A percentile compares a stretch with the other conserved stretches of the same genome.
phyloP scores from a whole-genome alignment of 2,888 invertebrate species.

The Cheilosia vernalis region DNA sequence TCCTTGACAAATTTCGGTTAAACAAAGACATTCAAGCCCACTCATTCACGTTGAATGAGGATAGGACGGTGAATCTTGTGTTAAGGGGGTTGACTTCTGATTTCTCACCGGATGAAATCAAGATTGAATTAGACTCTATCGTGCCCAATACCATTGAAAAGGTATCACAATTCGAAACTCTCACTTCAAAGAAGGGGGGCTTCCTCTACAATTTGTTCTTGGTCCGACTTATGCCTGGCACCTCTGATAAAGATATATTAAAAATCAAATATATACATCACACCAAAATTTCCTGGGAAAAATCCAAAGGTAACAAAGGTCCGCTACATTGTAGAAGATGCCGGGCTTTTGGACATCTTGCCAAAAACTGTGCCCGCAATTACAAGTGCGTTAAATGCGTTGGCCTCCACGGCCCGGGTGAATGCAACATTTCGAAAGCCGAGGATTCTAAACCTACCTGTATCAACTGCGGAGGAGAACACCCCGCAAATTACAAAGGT shows the following conservation, averaged over 20 bases:
- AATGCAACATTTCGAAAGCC: neutral
- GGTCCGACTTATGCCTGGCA: neutral
- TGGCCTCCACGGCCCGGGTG: neutral
- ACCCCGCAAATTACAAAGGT: neutral
- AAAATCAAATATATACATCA: slow-evolving; percentile 2
- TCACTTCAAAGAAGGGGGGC: neutral
- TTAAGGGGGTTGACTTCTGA: too few relatives aligned
- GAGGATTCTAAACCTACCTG: neutral
- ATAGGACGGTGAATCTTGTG: too few relatives aligned
- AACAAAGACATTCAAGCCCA: too few relatives aligned
- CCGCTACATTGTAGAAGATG: neutral
- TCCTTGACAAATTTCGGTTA: too few relatives aligned
- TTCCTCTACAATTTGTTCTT: neutral
- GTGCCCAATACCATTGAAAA: neutral
- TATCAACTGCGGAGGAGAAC: neutral
- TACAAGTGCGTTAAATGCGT: neutral
- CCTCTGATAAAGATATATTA: neutral
- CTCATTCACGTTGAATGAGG: too few relatives aligned
- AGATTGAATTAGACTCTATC: too few relatives aligned
- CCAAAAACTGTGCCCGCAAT: neutral
- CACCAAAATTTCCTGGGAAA: neutral
- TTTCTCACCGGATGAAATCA: too few relatives aligned
- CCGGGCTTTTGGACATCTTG: neutral
- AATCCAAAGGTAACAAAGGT: slow-evolving; percentile 8
- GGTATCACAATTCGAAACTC: neutral